Evolutionary conservation across 2,797 vertebrate genomes (phyloP).

Genomic region (Lutjanus argentimaculatus): DNA sequence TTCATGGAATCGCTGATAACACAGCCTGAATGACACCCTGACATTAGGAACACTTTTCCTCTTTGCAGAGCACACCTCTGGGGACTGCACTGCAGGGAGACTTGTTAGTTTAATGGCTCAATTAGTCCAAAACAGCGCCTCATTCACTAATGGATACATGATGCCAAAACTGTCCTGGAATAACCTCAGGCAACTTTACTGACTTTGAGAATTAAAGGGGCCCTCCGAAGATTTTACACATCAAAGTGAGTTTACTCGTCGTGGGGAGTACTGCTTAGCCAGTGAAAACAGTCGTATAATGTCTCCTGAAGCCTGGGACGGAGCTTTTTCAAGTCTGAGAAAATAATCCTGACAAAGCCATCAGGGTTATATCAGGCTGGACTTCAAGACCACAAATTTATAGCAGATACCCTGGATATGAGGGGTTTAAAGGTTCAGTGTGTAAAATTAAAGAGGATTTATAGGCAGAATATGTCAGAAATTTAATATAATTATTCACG

Average conservation of each 20-base stretch:
- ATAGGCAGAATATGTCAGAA: too few species aligned
- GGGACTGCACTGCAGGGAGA: constrained; percentile 1
- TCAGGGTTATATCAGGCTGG: not conserved
- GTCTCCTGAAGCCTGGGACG: constrained; percentile 12
- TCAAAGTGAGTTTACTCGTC: constrained; percentile 14
- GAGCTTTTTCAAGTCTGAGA: not conserved
- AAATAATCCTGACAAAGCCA: constrained; percentile 1
- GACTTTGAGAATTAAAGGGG: constrained; percentile 11
- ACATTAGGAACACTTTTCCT: constrained; percentile 65
- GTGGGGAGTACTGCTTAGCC: not conserved
- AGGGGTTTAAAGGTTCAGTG: too few species aligned
- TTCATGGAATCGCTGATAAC: constrained; percentile 51
- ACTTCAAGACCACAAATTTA: too few species aligned
- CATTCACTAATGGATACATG: constrained; percentile 22
- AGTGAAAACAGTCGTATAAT: constrained; percentile 31
- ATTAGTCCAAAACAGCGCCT: constrained; percentile 26
- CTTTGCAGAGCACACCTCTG: constrained; percentile 32
- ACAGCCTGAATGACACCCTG: constrained; percentile 36
- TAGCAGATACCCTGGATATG: not conserved
- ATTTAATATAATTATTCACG: too few species aligned
- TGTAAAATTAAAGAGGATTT: too few species aligned
- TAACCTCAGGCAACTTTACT: constrained; percentile 1
- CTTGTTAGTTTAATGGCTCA: constrained; percentile 36
- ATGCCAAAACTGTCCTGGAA: constrained; percentile 29
- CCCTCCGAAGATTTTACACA: constrained; percentile 10